Conservation (phyloP, 2,113 vertebrate species). For the Paraplagusia blochii region DNA sequence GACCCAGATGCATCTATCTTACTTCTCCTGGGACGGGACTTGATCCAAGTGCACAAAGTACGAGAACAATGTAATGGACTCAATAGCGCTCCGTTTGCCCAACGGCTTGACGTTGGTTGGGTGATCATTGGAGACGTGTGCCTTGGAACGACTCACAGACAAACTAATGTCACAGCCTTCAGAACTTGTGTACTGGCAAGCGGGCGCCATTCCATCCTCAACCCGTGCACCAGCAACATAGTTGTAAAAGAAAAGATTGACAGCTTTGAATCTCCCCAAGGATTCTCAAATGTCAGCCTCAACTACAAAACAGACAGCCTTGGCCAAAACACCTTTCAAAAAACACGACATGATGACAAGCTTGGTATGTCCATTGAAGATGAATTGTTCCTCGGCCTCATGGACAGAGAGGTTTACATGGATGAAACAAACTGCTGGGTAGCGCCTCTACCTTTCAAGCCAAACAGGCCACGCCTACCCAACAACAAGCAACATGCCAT, state of each 20-base stretch:
- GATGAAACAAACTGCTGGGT: conserved; percentile 32
- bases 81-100: background rate
- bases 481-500: conserved; percentile 1
- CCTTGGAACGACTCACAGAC: background rate
- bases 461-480: background rate
- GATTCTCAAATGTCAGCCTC: background rate
- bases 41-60: background rate
- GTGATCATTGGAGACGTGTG: conserved; percentile 12
- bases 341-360: background rate
- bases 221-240: background rate
- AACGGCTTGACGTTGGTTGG: conserved; percentile 10
- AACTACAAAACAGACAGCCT: background rate
- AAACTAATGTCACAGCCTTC: background rate
- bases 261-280: background rate
- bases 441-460: conserved; percentile 18
- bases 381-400: background rate
- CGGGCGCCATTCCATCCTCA: background rate
- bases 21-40: background rate
- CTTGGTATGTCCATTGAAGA: background rate
- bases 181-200: background rate
- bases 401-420: background rate
- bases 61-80: conserved; percentile 1
- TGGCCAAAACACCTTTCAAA: background rate
- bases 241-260: background rate
- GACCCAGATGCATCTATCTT: background rate